Evolutionary conservation across 2,888 invertebrate species (phyloP).

Genomic region (Syrphus vitripennis): DNA sequence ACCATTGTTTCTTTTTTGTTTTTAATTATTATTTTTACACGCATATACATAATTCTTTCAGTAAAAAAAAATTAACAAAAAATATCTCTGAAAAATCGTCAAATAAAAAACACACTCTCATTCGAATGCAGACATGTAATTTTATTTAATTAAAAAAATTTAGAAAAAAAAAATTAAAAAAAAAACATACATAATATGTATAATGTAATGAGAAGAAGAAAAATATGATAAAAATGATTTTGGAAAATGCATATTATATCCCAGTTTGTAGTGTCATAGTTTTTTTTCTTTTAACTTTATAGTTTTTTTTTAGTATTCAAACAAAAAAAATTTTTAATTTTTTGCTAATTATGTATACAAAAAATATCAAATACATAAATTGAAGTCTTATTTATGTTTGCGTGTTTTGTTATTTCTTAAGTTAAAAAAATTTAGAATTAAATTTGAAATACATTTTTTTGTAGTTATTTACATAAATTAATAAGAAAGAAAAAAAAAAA

Average conservation of each 20-base stretch:
- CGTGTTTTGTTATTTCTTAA: slow-evolving; percentile 67
- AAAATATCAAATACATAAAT: slow-evolving; percentile 50
- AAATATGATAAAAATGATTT: slow-evolving; percentile 51
- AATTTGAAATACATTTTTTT: slow-evolving; percentile 31
- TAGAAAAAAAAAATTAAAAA: not conserved
- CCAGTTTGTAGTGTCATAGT: slow-evolving; percentile 69
- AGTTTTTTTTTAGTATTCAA: slow-evolving; percentile 25
- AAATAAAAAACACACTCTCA: slow-evolving; percentile 35
- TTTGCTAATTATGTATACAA: slow-evolving; percentile 44
- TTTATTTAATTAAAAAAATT: slow-evolving; percentile 6
- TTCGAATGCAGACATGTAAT: slow-evolving; percentile 34
- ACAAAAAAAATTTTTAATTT: not conserved
- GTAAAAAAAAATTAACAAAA: not conserved
- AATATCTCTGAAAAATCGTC: slow-evolving; percentile 11
- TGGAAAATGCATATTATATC: slow-evolving; percentile 70
- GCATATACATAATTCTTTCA: slow-evolving; percentile 47
- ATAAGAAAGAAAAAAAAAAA: slow-evolving; percentile 9
- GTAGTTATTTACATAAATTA: slow-evolving; percentile 31
- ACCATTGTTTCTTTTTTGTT: not conserved
- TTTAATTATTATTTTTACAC: slow-evolving; percentile 28
- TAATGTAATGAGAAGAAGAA: too few relatives aligned
- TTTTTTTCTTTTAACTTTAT: slow-evolving; percentile 20
- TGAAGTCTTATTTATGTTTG: slow-evolving; percentile 60
- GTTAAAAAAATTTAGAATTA: slow-evolving; percentile 39
- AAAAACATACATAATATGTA: slow-evolving; percentile 11